Conservation (phyloP, 2,113 vertebrate genomes). For the Gambusia affinis region DNA sequence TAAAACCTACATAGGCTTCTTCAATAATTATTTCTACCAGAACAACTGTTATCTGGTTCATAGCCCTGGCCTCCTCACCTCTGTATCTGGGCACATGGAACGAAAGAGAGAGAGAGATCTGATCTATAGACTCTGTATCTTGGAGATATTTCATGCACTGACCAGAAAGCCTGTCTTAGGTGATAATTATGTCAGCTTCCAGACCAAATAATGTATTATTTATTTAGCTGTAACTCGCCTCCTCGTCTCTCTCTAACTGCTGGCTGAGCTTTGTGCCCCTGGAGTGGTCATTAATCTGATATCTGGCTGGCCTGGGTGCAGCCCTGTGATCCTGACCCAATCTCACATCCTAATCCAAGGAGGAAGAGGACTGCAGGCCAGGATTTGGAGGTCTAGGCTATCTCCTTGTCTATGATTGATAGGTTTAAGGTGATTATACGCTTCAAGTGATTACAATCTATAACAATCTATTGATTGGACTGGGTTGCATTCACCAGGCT, state of each 20-base stretch:
- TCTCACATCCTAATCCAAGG: conserved; percentile 85
- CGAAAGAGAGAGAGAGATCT: not conserved
- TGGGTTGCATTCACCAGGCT: conserved; percentile 59
- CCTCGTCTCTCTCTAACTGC: conserved; percentile 68
- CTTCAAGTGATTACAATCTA: conserved; percentile 84
- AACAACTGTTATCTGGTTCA: no score
- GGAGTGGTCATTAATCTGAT: conserved; percentile 84
- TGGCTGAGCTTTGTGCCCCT: conserved; percentile 79
- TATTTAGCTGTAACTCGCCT: conserved; percentile 72
- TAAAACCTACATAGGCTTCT: no score
- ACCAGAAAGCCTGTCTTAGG: conserved; percentile 68
- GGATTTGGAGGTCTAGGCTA: conserved; percentile 79
- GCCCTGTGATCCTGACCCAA: conserved; percentile 81
- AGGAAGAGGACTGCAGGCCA: conserved; percentile 83
- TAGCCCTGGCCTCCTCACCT: no score
- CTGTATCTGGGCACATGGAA: no score
- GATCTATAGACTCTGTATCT: conserved; percentile 19
- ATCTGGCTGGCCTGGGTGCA: conserved; percentile 77
- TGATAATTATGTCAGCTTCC: conserved; percentile 81
- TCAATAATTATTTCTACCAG: no score
- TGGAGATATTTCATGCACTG: conserved; percentile 47
- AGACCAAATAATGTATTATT: conserved; percentile 83
- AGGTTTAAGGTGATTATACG: conserved; percentile 83
- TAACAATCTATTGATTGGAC: conserved; percentile 82
- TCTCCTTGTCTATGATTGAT: conserved; percentile 84